Evolutionary conservation across 2,113 vertebrate genomes (phyloP), one percentile per base, ranked within the genome.

Genomic region (Burhinus bistriatus): DNA sequence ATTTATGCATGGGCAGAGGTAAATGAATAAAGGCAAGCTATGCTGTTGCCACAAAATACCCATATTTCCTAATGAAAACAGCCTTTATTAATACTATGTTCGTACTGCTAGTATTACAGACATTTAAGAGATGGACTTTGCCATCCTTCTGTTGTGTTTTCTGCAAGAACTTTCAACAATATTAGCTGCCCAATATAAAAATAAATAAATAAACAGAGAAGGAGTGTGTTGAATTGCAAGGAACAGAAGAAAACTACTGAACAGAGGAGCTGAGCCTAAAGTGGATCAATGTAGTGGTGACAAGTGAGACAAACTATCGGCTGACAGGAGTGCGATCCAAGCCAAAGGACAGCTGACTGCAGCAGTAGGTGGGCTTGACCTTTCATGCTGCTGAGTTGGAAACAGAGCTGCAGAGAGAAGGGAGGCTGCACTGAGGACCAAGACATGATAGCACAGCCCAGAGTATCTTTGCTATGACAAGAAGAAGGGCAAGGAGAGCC

Each of bases 321-420:
- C 34, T 47, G 17, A 22, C 18, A 17, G 19, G 32, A 73, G 17
- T 4, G 15, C 2, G 2, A 81, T 22, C 62, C 72, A 73, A 87
- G 36, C 19, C 58, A 42, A 59, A 52, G 14, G 20, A 22, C 38
- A 91, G 47, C 57, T 49, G 58, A 15, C 14, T 42, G 81, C 66
- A 80, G 54, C 55, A 47, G 52, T 7, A 25, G 27, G 18, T 71
- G n/a, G 44, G 38, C 52, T 62, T n/a, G 32, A 75, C 13, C 58
- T 58, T 47, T n/a, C 4, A 0, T 16, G 38, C 36, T 36, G 78
- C 44, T 52, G 3, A 4, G 5, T 0, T 42, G 29, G 40, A 57
- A 73, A 42, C n/a, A 49, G 32, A 58, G 54, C 44, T 69, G n/a
- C n/a, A 75, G 61, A 25, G 40, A 47, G 36, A 30, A 69, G 25